These are phyloP conservation scores for Petrophora chlorosata DNA, from an alignment of 2,888 invertebrate genomes.

Conservation along the genomic window DNA sequence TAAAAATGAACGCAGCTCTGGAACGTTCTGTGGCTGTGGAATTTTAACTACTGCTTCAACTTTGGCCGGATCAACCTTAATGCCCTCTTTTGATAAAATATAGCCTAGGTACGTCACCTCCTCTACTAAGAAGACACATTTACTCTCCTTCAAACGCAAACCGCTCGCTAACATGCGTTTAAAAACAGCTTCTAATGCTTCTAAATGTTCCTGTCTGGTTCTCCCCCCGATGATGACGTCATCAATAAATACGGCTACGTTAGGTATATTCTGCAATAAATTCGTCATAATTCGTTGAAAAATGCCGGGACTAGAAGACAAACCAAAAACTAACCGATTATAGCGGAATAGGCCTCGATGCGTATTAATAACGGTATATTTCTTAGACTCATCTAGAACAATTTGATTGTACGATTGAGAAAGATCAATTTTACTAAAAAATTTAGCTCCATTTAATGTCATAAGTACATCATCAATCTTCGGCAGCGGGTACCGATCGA, in stretches of 20 bases:
- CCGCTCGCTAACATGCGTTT: background rate
- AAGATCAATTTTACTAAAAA: constrained; percentile 33
- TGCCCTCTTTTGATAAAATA: constrained; percentile 2
- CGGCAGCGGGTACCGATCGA: constrained; percentile 36
- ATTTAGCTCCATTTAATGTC: constrained; percentile 20
- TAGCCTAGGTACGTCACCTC: constrained; percentile 25
- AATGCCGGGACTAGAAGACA: background rate
- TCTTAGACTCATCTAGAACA: constrained; percentile 16
- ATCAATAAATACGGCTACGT: constrained; percentile 10
- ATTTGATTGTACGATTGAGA: constrained; percentile 34
- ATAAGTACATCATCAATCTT: constrained; percentile 29
- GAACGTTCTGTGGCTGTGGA: no score
- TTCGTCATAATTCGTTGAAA: constrained; percentile 11
- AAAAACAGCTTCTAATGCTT: no score
- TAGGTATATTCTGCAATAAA: constrained; percentile 1
- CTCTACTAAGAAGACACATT: constrained; percentile 20
- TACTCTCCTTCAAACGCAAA: constrained; percentile 20
- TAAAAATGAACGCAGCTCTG: no score
- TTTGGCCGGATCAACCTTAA: constrained; percentile 19
- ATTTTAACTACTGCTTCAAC: constrained; percentile 14
- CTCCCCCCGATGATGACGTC: no score
- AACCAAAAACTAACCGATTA: no score
- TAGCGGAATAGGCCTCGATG: background rate
- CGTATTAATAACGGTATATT: background rate
- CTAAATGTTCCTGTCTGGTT: no score